Percentiles rank a stretch among this genome's conserved stretches.
Evolutionary conservation across 1,140 invertebrate species (phyloP).

Genomic region (Heliconius congener): DNA sequence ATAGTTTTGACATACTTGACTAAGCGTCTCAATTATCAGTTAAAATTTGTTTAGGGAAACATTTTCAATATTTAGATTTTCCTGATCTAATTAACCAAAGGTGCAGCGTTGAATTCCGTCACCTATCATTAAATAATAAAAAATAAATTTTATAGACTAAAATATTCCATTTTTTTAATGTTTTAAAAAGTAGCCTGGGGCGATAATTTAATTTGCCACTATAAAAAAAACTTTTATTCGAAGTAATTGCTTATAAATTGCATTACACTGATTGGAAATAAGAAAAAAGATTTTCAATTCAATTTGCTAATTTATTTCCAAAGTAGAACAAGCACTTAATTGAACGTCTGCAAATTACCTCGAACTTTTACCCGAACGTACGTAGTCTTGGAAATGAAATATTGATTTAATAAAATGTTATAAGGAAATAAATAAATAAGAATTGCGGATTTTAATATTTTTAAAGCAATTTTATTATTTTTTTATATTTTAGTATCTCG

Average conservation of each 20-base stretch:
- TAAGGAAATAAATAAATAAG: constrained; percentile 5
- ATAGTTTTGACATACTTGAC: too few species aligned
- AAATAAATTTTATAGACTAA: too few species aligned
- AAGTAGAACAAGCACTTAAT: constrained; percentile 14
- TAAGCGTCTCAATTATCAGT: too few species aligned
- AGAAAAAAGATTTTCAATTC: constrained; percentile 1
- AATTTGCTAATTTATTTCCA: constrained; percentile 14
- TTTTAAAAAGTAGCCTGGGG: neutral
- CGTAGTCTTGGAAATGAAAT: constrained; percentile 8
- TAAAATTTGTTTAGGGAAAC: too few species aligned
- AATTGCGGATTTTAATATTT: neutral
- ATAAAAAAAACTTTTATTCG: neutral
- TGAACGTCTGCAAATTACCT: neutral
- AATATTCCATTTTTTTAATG: neutral
- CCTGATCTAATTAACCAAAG: too few species aligned
- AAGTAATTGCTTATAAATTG: neutral
- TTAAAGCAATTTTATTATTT: neutral
- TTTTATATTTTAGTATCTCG: too few species aligned
- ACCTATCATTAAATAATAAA: too few species aligned
- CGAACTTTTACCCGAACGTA: neutral
- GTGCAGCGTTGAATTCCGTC: too few species aligned
- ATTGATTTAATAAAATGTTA: constrained; percentile 8
- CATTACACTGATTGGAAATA: neutral
- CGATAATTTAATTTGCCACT: neutral
- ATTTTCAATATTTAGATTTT: too few species aligned